Conservation (phyloP, 2,797 vertebrate species). For the Varecia variegata region DNA sequence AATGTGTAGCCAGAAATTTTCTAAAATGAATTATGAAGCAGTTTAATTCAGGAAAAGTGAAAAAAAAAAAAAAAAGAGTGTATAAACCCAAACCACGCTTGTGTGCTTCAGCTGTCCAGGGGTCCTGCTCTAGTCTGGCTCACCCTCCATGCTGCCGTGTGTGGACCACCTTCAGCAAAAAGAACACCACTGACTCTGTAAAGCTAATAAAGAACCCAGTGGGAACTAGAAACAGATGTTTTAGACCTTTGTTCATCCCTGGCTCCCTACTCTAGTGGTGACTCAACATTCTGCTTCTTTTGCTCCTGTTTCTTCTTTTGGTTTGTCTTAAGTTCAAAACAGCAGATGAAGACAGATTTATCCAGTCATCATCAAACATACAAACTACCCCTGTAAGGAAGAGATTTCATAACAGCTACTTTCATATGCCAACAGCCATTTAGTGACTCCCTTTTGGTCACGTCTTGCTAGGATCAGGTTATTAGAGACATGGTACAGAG, state of each 20-base stretch:
- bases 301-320: not conserved
- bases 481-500: not conserved
- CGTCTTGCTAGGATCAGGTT: not conserved
- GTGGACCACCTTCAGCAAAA: not conserved
- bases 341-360: not conserved
- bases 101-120: not conserved
- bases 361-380: not conserved
- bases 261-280: not conserved
- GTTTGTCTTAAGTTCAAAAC: conserved; percentile 34
- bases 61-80: not conserved
- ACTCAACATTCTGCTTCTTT: not conserved
- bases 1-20: not conserved
- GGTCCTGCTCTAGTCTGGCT: not conserved
- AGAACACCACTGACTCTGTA: not conserved
- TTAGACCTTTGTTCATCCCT: not conserved
- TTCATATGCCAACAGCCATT: not conserved
- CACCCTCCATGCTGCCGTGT: not conserved
- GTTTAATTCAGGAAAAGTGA: conserved; percentile 6
- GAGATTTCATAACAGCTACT: not conserved
- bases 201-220: not conserved
- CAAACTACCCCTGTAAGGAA: not conserved
- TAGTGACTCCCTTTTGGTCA: not conserved
- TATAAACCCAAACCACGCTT: not conserved
- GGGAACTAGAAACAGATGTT: conserved; percentile 13
- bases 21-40: conserved; percentile 22